Evolutionary conservation across 2,797 vertebrate genomes (phyloP).

Genomic region (Chlorospingus semifuscus): DNA sequence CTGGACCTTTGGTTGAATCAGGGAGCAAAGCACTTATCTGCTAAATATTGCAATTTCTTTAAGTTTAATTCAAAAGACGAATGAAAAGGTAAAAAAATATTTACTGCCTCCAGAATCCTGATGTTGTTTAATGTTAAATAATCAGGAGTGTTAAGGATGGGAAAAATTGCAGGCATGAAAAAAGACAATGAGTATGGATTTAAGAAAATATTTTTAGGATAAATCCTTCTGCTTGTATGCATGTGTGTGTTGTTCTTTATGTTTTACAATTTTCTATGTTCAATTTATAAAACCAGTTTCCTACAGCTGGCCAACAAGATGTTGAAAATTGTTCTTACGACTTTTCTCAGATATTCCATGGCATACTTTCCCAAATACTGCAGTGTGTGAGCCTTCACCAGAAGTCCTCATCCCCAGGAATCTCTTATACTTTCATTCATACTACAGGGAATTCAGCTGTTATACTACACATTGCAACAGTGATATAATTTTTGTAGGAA

Average conservation of each 20-base stretch:
- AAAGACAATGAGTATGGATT: background rate
- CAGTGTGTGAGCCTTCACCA: background rate
- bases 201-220: background rate
- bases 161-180: background rate
- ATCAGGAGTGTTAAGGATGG: background rate
- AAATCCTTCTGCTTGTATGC: background rate
- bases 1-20: background rate
- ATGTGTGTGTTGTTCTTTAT: background rate
- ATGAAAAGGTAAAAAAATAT: background rate
- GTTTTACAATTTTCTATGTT: background rate
- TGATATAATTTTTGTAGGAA: background rate
- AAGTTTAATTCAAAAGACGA: slow-evolving; percentile 11
- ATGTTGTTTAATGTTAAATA: background rate
- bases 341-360: background rate
- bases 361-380: background rate
- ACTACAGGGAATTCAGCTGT: background rate
- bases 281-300: background rate
- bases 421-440: background rate
- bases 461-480: background rate
- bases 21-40: background rate
- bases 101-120: background rate
- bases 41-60: background rate
- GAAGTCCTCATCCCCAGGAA: background rate
- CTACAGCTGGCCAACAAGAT: background rate
- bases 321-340: background rate